These are phyloP conservation scores for Catajapyx aquilonaris DNA, from an alignment of 1,140 invertebrate genomes.

Conservation along the genomic window DNA sequence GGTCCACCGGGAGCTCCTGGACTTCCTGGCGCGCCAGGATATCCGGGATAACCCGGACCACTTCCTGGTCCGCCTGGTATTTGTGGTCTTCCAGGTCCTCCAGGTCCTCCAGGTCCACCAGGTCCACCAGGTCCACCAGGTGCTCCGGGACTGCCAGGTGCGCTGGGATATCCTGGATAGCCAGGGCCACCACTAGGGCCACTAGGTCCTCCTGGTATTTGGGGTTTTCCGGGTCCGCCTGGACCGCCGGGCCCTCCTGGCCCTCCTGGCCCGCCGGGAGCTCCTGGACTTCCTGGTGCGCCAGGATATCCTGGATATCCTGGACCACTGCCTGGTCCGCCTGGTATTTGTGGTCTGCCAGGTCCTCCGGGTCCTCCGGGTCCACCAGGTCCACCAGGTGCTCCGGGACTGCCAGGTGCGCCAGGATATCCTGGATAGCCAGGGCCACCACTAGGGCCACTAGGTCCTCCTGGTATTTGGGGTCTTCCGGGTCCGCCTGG, in stretches of 20 bases:
- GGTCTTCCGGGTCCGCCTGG: constrained; percentile 5
- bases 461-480: too few relatives aligned
- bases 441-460: too few relatives aligned
- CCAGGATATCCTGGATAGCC: constrained; percentile 5
- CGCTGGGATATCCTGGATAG: constrained; percentile 4
- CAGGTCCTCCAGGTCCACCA: constrained; percentile 3
- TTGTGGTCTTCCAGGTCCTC: neutral
- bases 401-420: constrained; percentile 1
- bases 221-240: neutral
- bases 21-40: constrained; percentile 1
- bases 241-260: constrained; percentile 2
- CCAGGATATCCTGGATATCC: neutral
- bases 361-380: constrained; percentile 4
- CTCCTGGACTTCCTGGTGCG: constrained; percentile 3
- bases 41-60: neutral
- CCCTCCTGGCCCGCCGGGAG: constrained; percentile 4
- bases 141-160: constrained; percentile 2
- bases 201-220: neutral
- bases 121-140: neutral
- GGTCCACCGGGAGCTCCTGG: neutral
- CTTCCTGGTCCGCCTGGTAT: neutral
- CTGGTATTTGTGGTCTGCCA: too few relatives aligned
- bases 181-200: neutral
- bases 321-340: too few relatives aligned
- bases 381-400: constrained; percentile 5